Base-by-base conservation (phyloP, 2,888 invertebrate species). In the Orchesellides sinensis region DNA sequence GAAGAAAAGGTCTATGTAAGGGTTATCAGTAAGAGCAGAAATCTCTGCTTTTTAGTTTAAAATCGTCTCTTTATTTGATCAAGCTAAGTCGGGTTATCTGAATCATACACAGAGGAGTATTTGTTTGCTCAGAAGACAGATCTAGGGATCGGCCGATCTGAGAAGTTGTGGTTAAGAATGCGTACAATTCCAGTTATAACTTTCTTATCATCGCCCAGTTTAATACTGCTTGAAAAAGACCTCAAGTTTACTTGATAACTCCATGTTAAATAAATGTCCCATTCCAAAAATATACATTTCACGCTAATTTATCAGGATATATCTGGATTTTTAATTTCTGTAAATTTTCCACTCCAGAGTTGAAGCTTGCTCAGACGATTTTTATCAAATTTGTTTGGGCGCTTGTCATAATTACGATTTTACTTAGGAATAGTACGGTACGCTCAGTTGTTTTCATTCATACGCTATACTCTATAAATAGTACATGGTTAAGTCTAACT, bases 271-370 rank as follows among this genome's bases (percentile, higher is more conserved):
- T 54, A 59, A 77, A 29, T 17, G 65, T 40, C 29, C 56, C 52
- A 70, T n/a, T 81, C 81, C 73, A 68, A 74, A 81, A 81, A 81
- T 81, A 80, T 73, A 72, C 73, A 27, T 4, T 35, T 40, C 35
- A 32, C 73, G 23, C 12, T 25, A 2, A n/a, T 65, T 59, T 19
- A 69, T 47, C 83, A 47, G 29, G 77, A 70, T 77, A 70, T 77
- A 72, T 65, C 83, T 56, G 56, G 83, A n/a, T 70, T 75, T 72
- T 14, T 49, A 45, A 29, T 61, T 74, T 84, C 23, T 81, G 61
- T 69, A 84, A 84, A 81, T 84, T 84, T 84, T 84, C 84, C 84
- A 84, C 73, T 77, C 61, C 63, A 68, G 17, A 56, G 54, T 45
- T 45, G 47, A 63, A 73, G 66, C 68, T 68, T 73, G 68, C 68